Evolutionary conservation across 64 coral and sea anemone species (phyloP), one percentile per base, ranked within the genome.

Genomic region (Trachythela sp.): DNA sequence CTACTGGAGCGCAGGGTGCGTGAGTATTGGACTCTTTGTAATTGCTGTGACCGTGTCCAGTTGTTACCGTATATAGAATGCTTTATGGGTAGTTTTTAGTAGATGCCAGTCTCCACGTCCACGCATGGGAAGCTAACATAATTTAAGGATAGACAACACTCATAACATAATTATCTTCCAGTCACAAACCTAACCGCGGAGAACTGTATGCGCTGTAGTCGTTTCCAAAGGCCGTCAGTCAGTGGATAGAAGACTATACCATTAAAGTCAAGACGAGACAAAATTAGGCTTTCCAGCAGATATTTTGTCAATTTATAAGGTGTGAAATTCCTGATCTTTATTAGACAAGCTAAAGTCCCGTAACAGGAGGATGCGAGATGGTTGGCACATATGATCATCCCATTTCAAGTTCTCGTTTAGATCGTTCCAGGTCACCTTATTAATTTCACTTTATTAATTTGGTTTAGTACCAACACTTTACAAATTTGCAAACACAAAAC

Each of bases 161-260:
- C 41, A 89, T 89, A 39, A 93, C 80, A 70, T 92, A 85, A 20
- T 83, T 36, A 24, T n/a, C n/a, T n/a, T n/a, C 80, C 91, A 48
- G 87, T 83, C 30, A 88, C 91, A 67, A 88, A 93, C 39, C 91
- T 92, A 38, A 85, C 91, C 10, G 51, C 86, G 37, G 84, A 31
- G 68, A n/a, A n/a, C n/a, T n/a, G n/a, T n/a, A n/a, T n/a, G n/a
- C n/a, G n/a, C n/a, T n/a, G n/a, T n/a, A n/a, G 30, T 58, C 84
- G 83, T 5, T 54, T 85, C 20, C 89, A 36, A 9, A 93, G 70
- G 40, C 41, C 49, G 39, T 93, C 77, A 4, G 64, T 48, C 31
- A 93, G 35, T 49, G 83, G 87, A 26, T 89, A 77, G n/a, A 86
- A 89, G 9, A 77, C 35, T 2, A 89, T 83, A 32, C 89, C 87